Conservation (phyloP, 1,140 invertebrate genomes). For the Drosophila auraria region DNA sequence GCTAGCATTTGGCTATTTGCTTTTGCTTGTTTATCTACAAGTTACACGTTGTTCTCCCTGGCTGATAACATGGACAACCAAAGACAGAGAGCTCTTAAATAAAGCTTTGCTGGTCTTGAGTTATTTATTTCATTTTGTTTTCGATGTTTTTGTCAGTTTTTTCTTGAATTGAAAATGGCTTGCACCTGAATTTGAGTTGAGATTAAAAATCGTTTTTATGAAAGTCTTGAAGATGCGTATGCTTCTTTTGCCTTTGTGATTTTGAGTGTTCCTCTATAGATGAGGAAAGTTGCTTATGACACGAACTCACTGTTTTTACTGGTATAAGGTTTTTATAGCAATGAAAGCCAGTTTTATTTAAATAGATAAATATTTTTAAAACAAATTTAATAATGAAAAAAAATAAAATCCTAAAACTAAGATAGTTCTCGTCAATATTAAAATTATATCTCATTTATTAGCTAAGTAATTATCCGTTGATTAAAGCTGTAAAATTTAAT, state of each 20-base stretch:
- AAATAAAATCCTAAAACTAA: neutral
- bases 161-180: constrained; percentile 21
- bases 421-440: too few relatives aligned
- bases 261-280: neutral
- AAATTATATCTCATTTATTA: neutral
- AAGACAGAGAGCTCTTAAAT: constrained; percentile 31
- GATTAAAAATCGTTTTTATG: constrained; percentile 27
- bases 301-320: neutral
- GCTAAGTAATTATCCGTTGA: neutral
- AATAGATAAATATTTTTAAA: neutral
- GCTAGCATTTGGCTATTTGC: constrained; percentile 20
- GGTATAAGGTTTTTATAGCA: neutral
- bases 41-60: constrained; percentile 55
- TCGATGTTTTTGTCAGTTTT: constrained; percentile 33
- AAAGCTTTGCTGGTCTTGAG: constrained; percentile 27
- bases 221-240: constrained; percentile 5
- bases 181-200: constrained; percentile 33
- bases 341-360: neutral
- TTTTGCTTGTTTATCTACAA: constrained; percentile 68
- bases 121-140: constrained; percentile 29
- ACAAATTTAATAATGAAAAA: too few relatives aligned
- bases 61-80: constrained; percentile 64
- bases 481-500: neutral
- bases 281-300: constrained; percentile 7
- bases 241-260: neutral